Evolutionary conservation across 2,888 invertebrate genomes (phyloP).

Genomic region (Drosophila paramelanica): DNA sequence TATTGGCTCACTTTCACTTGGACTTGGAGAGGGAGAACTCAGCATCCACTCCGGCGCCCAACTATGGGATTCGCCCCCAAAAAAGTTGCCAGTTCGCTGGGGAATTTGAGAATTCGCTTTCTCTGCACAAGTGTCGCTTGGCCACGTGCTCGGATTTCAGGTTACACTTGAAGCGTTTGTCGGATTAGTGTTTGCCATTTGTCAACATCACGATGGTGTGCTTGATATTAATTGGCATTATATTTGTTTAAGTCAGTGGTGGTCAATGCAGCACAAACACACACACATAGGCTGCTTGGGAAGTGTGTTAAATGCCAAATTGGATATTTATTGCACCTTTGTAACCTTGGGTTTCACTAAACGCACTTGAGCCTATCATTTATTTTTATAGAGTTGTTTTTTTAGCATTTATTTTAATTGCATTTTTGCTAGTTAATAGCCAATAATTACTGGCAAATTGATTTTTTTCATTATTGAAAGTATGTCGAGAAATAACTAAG

Average conservation of each 20-base stretch:
- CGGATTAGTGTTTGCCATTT: constrained; percentile 77
- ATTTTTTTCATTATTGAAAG: neutral
- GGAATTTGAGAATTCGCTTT: constrained; percentile 59
- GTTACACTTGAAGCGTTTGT: constrained; percentile 56
- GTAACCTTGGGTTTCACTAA: constrained; percentile 19
- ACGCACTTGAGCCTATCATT: constrained; percentile 10
- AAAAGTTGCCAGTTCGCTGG: constrained; percentile 51
- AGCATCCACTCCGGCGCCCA: constrained; percentile 15
- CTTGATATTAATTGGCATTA: constrained; percentile 71
- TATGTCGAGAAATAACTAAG: neutral
- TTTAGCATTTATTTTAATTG: constrained; percentile 6
- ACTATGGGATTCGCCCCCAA: constrained; percentile 38
- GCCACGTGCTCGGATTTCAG: constrained; percentile 75
- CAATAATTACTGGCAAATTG: constrained; percentile 4
- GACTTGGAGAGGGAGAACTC: constrained; percentile 22
- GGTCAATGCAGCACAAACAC: constrained; percentile 5
- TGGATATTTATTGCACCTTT: constrained; percentile 4
- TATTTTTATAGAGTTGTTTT: constrained; percentile 5
- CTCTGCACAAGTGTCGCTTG: constrained; percentile 26
- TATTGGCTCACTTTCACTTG: constrained; percentile 80
- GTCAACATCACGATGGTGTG: constrained; percentile 72
- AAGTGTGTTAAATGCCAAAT: constrained; percentile 8
- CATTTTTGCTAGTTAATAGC: constrained; percentile 5
- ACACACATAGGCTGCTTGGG: neutral
- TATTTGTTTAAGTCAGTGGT: constrained; percentile 62